Base-by-base conservation (phyloP, 2,888 invertebrate genomes). In the Euzophera pinguis region DNA sequence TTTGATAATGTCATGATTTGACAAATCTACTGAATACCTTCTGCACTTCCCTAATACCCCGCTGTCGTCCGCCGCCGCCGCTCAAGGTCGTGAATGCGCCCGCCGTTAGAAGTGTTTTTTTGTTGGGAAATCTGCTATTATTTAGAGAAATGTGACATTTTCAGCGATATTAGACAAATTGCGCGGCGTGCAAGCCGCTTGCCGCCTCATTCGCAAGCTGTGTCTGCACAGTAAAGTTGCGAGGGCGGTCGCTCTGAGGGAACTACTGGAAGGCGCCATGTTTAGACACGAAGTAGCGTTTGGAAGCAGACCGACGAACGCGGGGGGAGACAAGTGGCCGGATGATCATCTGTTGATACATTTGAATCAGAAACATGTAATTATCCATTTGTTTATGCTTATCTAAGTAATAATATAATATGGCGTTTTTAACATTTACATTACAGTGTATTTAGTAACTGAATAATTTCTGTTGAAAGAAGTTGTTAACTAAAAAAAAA, bases 311-410 rank as follows among this genome's bases (percentile, higher is more conserved):
- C 72, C 3, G 64, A 71, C 17, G 70, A 5, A 14, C 10, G 2
- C 32, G 3, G 10, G 14, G 3, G 10, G 14, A 9, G 32, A 45
- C 45, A 12, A 13, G 9, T 45, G 16, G 14, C 32, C 45, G 0
- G 12, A 32, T 14, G 62, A 64, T 8, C 32, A 81, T 6, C 56
- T 84, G 54, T 64, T 85, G 7, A 84, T 96, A 53, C 91, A 93
- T 65, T 92, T 95, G 70, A 96, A 96, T 78, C 94, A 95, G 70
- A 95, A 94, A 82, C 95, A 95, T 73, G 95, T 93, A 63, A 84
- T 87, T 83, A 3, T 3, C 0, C 14, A 42, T 13, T 10, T 9
- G 32, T 32, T 1, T 32, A 32, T 32, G 32, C 8, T n/a, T n/a
- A n/a, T n/a, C n/a, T n/a, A n/a, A n/a, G n/a, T n/a, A n/a, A n/a